Conservation (phyloP, 2,888 invertebrate species). For the Macaria notata region DNA sequence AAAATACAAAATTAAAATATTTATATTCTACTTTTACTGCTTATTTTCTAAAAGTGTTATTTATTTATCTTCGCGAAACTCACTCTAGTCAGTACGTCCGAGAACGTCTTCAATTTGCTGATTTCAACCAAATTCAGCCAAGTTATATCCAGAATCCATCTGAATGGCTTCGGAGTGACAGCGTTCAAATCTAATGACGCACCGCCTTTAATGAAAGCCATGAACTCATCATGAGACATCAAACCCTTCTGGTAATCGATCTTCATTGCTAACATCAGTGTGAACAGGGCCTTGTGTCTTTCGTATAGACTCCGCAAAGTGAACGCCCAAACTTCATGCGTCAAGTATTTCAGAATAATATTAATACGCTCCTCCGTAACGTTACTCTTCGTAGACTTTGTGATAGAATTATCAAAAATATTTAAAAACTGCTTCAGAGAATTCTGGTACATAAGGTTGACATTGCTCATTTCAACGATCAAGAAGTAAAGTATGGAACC, state of each 20-base stretch:
- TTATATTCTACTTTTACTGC: no score
- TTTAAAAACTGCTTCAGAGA: slow-evolving; percentile 96
- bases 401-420: slow-evolving; percentile 96
- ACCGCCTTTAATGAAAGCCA: slow-evolving; percentile 97
- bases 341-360: slow-evolving; percentile 94
- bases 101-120: slow-evolving; percentile 90
- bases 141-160: slow-evolving; percentile 97
- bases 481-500: slow-evolving; percentile 97
- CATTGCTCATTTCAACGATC: slow-evolving; percentile 98
- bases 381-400: slow-evolving; percentile 92
- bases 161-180: slow-evolving; percentile 95
- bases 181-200: slow-evolving; percentile 97
- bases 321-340: slow-evolving; percentile 96
- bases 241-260: slow-evolving; percentile 92
- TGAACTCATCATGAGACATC: slow-evolving; percentile 95
- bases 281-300: slow-evolving; percentile 95
- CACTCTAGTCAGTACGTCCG: slow-evolving; percentile 89
- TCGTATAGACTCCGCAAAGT: slow-evolving; percentile 96
- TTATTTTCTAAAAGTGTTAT: no score
- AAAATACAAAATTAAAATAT: slow-evolving; percentile 7
- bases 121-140: slow-evolving; percentile 98
- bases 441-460: slow-evolving; percentile 98
- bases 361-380: slow-evolving; percentile 93
- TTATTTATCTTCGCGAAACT: slow-evolving; percentile 21
- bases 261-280: slow-evolving; percentile 96